These are phyloP conservation scores for Isichthys henryi DNA, from an alignment of 2,113 vertebrate genomes.

Conservation along the genomic window DNA sequence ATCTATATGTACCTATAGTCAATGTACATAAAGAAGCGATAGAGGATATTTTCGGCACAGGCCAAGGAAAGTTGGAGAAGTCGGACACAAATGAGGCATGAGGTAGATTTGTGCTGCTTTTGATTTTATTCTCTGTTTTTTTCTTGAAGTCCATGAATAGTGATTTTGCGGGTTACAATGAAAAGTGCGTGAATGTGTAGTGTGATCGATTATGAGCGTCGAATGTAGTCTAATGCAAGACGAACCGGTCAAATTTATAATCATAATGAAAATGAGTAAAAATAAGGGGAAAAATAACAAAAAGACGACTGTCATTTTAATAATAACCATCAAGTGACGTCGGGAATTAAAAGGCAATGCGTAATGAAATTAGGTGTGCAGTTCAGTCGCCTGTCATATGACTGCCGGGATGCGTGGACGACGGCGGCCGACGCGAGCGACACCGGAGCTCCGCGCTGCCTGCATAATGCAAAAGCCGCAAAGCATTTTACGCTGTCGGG, in stretches of 20 bases:
- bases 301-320: background rate
- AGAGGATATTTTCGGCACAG: background rate
- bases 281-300: background rate
- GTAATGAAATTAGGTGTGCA: background rate
- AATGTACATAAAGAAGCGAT: background rate
- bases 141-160: background rate
- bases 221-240: background rate
- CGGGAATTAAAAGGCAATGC: background rate
- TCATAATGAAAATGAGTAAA: background rate
- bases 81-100: background rate
- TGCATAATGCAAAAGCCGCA: background rate
- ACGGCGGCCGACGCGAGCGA: background rate
- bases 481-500: background rate
- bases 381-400: background rate
- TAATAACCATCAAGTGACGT: background rate
- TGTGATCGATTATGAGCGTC: background rate
- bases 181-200: background rate
- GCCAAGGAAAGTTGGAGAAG: background rate
- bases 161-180: background rate
- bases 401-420: background rate
- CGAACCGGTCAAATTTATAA: background rate
- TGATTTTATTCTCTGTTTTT: background rate
- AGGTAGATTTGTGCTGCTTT: conserved; percentile 5
- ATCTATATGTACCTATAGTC: background rate
- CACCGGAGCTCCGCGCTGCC: background rate